Base-by-base conservation (phyloP, 2,888 invertebrate genomes). In the Carabus problematicus region DNA sequence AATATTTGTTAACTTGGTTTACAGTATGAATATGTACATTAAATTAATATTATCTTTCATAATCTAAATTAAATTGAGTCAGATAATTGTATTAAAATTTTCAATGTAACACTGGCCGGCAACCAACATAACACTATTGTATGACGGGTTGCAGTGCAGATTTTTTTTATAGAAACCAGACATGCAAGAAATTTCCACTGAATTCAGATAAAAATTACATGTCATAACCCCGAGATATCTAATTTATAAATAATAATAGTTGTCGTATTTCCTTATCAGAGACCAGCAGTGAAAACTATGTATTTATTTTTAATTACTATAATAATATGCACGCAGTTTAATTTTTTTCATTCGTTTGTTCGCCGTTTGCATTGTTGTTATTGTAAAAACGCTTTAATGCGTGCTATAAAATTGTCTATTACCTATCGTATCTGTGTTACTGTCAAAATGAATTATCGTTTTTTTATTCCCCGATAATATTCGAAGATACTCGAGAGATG, bases 211-310 rank as follows among this genome's bases (percentile, higher is more conserved):
- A 60, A 41, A 12, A 19, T 41, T n/a, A 8, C 16, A 16, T 67
- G 67, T 67, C 67, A 67, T 67, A 67, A 67, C 67, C 67, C 67
- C 60, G 67, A 8, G 67, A 67, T 67, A 67, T 60, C 67, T 60
- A 59, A 59, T 59, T 66, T 66, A 66, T 49, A 66, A 66, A 66
- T 66, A 66, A 59, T 59, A 66, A 66, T 59, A 59, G 49, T 58
- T 58, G 29, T 59, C 49, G 41, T 11, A 41, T 49, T 39, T 19
- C 52, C 14, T 58, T 59, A 66, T 66, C 64, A 52, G 64, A n/a
- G 16, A 16, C 49, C 12, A 64, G 16, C 54, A 66, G 58, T 58
- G 29, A 58, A 47, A 66, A 59, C 58, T 14, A n/a, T n/a, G 59
- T 66, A 45, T 66, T 66, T 66, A 42, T n/a, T 18, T 29, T 29